These are phyloP conservation scores for Albula goreensis DNA, from an alignment of 2,113 vertebrate genomes.

Conservation along the genomic window DNA sequence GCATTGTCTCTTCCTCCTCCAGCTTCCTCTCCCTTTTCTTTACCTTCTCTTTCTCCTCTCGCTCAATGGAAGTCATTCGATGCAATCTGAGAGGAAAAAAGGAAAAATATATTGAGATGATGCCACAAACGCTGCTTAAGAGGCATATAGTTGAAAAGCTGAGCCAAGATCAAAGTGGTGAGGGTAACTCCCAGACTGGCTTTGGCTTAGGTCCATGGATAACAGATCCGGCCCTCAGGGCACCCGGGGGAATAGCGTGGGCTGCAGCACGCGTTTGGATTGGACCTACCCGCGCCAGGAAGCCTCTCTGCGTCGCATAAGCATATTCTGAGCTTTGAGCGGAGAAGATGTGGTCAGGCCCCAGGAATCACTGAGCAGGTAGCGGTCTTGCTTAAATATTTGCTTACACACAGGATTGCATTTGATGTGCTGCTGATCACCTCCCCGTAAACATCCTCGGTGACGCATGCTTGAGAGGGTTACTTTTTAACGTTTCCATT, in stretches of 20 bases:
- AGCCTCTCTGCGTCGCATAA: slow-evolving; percentile 11
- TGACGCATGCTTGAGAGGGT: not conserved
- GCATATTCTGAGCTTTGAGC: slow-evolving; percentile 30
- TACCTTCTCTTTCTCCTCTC: slow-evolving; percentile 94
- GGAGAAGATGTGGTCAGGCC: slow-evolving; percentile 22
- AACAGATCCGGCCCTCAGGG: slow-evolving; percentile 33
- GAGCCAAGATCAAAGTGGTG: slow-evolving; percentile 38
- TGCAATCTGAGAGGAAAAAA: slow-evolving; percentile 77
- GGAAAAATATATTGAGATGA: not conserved
- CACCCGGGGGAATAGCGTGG: slow-evolving; percentile 3
- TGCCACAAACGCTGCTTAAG: not conserved
- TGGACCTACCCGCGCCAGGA: slow-evolving; percentile 31
- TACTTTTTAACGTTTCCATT: slow-evolving; percentile 1
- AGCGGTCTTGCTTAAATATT: slow-evolving; percentile 66
- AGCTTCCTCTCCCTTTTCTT: slow-evolving; percentile 95
- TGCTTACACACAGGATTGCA: slow-evolving; percentile 57
- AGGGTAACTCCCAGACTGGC: slow-evolving; percentile 41
- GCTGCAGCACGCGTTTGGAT: not conserved
- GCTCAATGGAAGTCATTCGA: slow-evolving; percentile 94
- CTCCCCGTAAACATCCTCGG: slow-evolving; percentile 46
- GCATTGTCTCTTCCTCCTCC: slow-evolving; percentile 94
- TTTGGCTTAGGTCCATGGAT: slow-evolving; percentile 39
- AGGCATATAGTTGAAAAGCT: slow-evolving; percentile 22
- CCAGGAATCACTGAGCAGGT: slow-evolving; percentile 41
- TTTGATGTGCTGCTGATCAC: slow-evolving; percentile 58